Evolutionary conservation across 2,113 vertebrate species (phyloP), one percentile per base, ranked within the genome.

Genomic region (Corythornis madagascariensis): DNA sequence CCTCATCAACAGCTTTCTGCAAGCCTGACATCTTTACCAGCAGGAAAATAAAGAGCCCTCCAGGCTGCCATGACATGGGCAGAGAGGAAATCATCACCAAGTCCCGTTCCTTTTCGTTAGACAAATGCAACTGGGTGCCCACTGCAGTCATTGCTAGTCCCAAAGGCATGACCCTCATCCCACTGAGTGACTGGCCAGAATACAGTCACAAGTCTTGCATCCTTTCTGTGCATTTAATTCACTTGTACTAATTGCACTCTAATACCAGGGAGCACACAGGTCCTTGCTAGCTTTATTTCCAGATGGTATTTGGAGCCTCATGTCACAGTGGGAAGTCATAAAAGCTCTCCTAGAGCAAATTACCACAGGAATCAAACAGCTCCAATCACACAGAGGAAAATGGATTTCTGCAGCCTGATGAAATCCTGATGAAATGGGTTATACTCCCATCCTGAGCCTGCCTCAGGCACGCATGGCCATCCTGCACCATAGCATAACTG

Each of bases 241-340:
- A 45, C 88, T 86, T 40, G 65, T 43, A 88, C 71, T 94, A 92
- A 93, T 91, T 83, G 92, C 60, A 20, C 52, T 89, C 67, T 71
- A 56, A 77, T 87, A 70, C 40, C 75, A 45, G 67, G n/a, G 52
- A 85, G 67, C 18, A 4, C n/a, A 25, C 50, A 45, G 60, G 56
- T 89, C 56, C 91, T 70, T 2, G 3, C 89, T 45, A 25, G 79
- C 56, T 83, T 83, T 60, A 77, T 69, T 95, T 95, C 85, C 92
- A 95, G 85, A 80, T 83, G 89, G 87, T 76, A 88, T 93, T 95
- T 95, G 66, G 82, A 93, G 87, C 72, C 82, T 96, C 40, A 89
- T 88, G 65, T 77, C 89, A 77, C 94, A 74, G 89, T 57, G 21
- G 89, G 91, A 94, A 92, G 75, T 88, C 73, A 89, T 85, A 92